These are phyloP conservation scores for Drosophila fungiperda DNA, from an alignment of 2,888 invertebrate species.

Conservation along the genomic window DNA sequence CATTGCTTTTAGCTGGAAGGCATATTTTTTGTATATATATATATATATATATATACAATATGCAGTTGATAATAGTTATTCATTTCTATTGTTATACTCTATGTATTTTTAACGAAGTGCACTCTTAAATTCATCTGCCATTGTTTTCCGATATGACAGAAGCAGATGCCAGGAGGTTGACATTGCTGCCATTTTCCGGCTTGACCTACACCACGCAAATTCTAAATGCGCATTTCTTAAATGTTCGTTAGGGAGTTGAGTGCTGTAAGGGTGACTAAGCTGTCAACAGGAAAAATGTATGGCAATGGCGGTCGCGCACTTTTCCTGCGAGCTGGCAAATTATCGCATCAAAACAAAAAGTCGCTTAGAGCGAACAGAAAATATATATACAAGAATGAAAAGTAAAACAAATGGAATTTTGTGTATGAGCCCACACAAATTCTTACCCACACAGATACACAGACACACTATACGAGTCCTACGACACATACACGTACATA, in stretches of 20 bases:
- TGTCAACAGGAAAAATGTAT: slow-evolving; percentile 26
- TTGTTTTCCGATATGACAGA: slow-evolving; percentile 18
- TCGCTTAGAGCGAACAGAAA: slow-evolving; percentile 36
- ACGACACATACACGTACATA: slow-evolving; percentile 11
- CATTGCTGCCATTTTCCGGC: slow-evolving; percentile 34
- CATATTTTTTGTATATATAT: slow-evolving; percentile 7
- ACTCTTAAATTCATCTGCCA: slow-evolving; percentile 4
- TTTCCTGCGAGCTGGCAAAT: slow-evolving; percentile 65
- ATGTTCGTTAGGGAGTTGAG: not conserved
- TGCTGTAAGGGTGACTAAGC: slow-evolving; percentile 1
- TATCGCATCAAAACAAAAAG: slow-evolving; percentile 75
- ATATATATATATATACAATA: slow-evolving; percentile 1
- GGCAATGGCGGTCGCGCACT: slow-evolving; percentile 37
- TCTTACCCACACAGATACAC: slow-evolving; percentile 9
- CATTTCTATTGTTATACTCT: not conserved
- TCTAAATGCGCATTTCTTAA: slow-evolving; percentile 68
- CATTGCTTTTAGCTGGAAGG: slow-evolving; percentile 32
- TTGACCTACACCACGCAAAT: slow-evolving; percentile 72
- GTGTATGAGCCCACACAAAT: slow-evolving; percentile 45
- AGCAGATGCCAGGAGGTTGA: slow-evolving; percentile 3
- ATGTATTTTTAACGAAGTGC: slow-evolving; percentile 21
- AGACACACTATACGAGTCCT: slow-evolving; percentile 1
- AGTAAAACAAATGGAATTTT: slow-evolving; percentile 62
- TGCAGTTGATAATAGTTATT: slow-evolving; percentile 30
- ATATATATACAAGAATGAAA: slow-evolving; percentile 52